Conservation (phyloP, 1,140 invertebrate genomes). For the Pogonognathellus flavescens region DNA sequence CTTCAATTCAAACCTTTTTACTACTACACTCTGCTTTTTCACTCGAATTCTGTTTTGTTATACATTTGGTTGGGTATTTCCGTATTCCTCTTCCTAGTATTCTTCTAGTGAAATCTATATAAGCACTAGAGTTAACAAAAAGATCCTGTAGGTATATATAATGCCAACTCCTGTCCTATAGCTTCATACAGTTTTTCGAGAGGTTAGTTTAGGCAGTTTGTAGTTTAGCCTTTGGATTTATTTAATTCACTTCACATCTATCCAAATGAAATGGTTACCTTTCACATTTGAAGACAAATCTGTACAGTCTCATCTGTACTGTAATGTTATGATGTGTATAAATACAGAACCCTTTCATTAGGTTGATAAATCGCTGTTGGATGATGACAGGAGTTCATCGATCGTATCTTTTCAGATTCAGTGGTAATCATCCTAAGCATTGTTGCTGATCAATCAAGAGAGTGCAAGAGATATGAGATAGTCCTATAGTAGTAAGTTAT, state of each 20-base stretch:
- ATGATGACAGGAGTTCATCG: slow-evolving; percentile 63
- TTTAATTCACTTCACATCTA: slow-evolving; percentile 43
- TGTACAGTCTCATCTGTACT: slow-evolving; percentile 6
- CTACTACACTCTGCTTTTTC: slow-evolving; percentile 24
- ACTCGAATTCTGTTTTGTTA: neutral
- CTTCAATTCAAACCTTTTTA: neutral
- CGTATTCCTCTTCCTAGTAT: neutral
- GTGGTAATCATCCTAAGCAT: slow-evolving; percentile 55
- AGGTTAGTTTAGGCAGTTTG: neutral
- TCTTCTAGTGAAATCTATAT: too few relatives aligned
- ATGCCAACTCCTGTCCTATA: too few relatives aligned
- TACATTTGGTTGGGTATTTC: neutral
- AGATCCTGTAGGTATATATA: too few relatives aligned
- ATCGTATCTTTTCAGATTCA: slow-evolving; percentile 60
- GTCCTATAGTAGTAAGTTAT: neutral
- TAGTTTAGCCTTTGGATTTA: slow-evolving; percentile 14
- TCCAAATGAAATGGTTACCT: slow-evolving; percentile 38
- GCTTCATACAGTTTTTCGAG: neutral
- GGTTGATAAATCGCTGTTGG: slow-evolving; percentile 61
- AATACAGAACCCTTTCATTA: slow-evolving; percentile 61
- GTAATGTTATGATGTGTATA: slow-evolving; percentile 1
- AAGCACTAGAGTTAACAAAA: too few relatives aligned
- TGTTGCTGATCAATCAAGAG: slow-evolving; percentile 59
- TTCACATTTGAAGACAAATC: slow-evolving; percentile 30
- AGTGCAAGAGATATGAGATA: neutral